Evolutionary conservation across 2,797 vertebrate genomes (phyloP).

Genomic region (Propithecus deckenii): DNA sequence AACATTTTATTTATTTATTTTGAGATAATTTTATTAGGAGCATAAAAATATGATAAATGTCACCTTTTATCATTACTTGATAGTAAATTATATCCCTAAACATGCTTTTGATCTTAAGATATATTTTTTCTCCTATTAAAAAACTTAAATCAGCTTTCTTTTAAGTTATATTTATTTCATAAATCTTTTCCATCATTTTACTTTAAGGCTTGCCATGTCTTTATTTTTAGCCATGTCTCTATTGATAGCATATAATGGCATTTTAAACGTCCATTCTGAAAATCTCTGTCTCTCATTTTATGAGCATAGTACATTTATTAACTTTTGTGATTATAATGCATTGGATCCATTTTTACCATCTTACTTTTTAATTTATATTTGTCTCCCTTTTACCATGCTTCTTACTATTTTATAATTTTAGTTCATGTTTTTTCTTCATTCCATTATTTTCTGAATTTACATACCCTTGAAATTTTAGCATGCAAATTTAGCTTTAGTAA

Average conservation of each 20-base stretch:
- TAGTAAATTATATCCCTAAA: background rate
- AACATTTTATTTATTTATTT: slow-evolving; percentile 29
- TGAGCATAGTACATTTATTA: background rate
- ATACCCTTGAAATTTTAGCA: background rate
- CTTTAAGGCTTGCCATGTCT: background rate
- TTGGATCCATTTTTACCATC: background rate
- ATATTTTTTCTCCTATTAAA: background rate
- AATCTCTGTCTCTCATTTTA: background rate
- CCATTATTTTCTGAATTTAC: background rate
- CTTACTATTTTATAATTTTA: background rate
- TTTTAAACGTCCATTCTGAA: background rate
- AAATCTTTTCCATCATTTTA: background rate
- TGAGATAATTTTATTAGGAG: background rate
- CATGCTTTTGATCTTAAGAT: background rate
- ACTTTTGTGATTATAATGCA: background rate
- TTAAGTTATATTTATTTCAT: background rate
- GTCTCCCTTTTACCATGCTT: background rate
- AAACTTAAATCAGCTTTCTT: background rate
- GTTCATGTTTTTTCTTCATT: background rate
- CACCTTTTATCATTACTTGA: background rate
- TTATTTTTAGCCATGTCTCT: background rate
- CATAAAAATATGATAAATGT: background rate
- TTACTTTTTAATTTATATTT: background rate
- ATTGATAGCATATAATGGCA: background rate
- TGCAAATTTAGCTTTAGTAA: background rate